These are phyloP conservation scores for Phymastichus coffea DNA, from an alignment of 1,140 invertebrate genomes.

Conservation along the genomic window DNA sequence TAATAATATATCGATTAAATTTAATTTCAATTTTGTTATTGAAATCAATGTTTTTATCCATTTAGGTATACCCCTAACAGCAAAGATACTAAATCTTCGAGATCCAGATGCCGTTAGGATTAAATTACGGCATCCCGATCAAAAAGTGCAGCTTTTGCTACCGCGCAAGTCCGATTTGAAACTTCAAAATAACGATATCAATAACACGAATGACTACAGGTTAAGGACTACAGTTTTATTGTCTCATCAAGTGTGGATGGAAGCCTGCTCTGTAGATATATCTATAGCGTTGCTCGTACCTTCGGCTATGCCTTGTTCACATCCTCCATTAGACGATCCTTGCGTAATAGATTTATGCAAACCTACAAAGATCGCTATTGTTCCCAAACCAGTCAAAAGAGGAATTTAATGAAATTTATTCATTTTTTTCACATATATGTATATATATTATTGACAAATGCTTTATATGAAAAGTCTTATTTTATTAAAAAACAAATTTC, in stretches of 20 bases:
- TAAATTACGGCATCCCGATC: constrained; percentile 89
- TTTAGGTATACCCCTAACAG: constrained; percentile 76
- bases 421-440: neutral
- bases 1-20: neutral
- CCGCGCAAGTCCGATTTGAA: constrained; percentile 72
- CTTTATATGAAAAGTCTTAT: constrained; percentile 7
- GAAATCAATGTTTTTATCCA: neutral
- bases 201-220: constrained; percentile 64
- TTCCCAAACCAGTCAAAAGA: constrained; percentile 83
- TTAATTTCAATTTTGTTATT: neutral
- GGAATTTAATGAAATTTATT: constrained; percentile 67
- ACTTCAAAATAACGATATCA: constrained; percentile 47
- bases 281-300: constrained; percentile 78
- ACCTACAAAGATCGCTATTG: constrained; percentile 85
- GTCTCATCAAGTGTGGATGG: constrained; percentile 88
- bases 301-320: constrained; percentile 59
- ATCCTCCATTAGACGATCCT: constrained; percentile 61
- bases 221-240: constrained; percentile 82
- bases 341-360: constrained; percentile 83
- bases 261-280: constrained; percentile 85
- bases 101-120: constrained; percentile 74
- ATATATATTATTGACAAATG: constrained; percentile 16
- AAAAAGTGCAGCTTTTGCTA: constrained; percentile 78
- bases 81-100: constrained; percentile 78
- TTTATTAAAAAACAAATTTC: constrained; percentile 7